Conservation (phyloP, 2,888 invertebrate genomes). For the Tyria jacobaeae region DNA sequence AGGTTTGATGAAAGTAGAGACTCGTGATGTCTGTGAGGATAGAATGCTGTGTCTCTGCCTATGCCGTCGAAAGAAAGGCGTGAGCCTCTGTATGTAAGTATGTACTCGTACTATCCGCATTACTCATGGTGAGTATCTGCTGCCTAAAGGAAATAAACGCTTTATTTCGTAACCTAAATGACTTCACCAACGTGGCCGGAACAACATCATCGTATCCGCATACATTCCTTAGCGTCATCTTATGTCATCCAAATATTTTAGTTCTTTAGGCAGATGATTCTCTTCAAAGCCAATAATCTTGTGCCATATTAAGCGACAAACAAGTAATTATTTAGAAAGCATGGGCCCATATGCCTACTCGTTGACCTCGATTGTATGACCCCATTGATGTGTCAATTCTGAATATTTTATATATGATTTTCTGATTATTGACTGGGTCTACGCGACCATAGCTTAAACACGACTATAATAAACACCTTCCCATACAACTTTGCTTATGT, state of each 20-base stretch:
- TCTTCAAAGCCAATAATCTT: constrained; percentile 9
- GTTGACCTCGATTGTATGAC: constrained; percentile 19
- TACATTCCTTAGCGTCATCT: constrained; percentile 3
- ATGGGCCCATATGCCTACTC: constrained; percentile 15
- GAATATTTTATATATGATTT: constrained; percentile 11
- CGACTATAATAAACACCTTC: no score
- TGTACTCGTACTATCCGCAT: not conserved
- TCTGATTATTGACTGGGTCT: no score
- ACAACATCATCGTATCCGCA: constrained; percentile 6
- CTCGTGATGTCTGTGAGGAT: no score
- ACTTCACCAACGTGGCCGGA: constrained; percentile 1
- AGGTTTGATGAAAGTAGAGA: no score
- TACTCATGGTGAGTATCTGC: not conserved
- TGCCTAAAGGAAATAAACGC: not conserved
- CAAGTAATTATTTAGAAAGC: constrained; percentile 25
- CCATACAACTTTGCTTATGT: no score
- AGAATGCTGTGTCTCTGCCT: no score
- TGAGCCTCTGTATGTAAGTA: no score
- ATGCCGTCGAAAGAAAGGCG: no score
- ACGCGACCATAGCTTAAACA: no score
- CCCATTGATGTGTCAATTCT: constrained; percentile 12
- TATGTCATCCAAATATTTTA: constrained; percentile 12
- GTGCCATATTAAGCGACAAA: constrained; percentile 11
- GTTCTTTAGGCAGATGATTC: constrained; percentile 7
- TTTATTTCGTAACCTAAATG: constrained; percentile 3